Evolutionary conservation across 1,140 invertebrate species (phyloP), one percentile per base, ranked within the genome.

Genomic region (Platorchestia sp.): DNA sequence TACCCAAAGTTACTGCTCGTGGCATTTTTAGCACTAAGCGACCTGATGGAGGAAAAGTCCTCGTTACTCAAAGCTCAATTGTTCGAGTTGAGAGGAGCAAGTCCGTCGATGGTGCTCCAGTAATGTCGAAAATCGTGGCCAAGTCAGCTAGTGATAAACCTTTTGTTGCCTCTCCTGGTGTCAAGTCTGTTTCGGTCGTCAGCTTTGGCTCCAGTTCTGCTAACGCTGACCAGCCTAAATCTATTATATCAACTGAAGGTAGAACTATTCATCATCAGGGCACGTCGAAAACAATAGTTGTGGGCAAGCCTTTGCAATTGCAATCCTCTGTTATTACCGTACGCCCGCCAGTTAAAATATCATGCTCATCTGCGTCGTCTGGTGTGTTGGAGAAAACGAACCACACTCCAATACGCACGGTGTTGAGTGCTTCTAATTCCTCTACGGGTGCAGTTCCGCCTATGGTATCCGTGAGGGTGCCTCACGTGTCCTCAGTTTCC

Each of bases 21-120:
- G 91, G 91, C 10, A 44, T 93, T 14, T 47, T 93, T 19, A 45
- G 45, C 36, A 19, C 91, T 3, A 45, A 42, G 7, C 91, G 91
- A 47, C 45, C 91, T 6, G 91, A 93, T 45, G 45, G 91, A 6
- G 36, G 44, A 44, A 93, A 93, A 93, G 45, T 93, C 40, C 41
- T 93, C 40, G 91, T 93, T 45, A 93, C 91, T 5, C 91, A 93
- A 47, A 93, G 91, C 47, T 45, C 91, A 3, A 47, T 93, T 45
- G 45, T 93, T 45, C 41, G 91, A 93, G 91, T 93, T 36, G 91
- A 93, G 44, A 93, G 91, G 44, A 93, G 91, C 45, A 93, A 93
- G 91, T 93, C 91, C 14, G 45, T n/a, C 3, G 91, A 93, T 40
- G 91, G 91, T n/a, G 91, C 91, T 45, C 91, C 91, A n/a, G 44